Evolutionary conservation across 2,888 invertebrate genomes (phyloP).

Genomic region (Periphyllus acericola): DNA sequence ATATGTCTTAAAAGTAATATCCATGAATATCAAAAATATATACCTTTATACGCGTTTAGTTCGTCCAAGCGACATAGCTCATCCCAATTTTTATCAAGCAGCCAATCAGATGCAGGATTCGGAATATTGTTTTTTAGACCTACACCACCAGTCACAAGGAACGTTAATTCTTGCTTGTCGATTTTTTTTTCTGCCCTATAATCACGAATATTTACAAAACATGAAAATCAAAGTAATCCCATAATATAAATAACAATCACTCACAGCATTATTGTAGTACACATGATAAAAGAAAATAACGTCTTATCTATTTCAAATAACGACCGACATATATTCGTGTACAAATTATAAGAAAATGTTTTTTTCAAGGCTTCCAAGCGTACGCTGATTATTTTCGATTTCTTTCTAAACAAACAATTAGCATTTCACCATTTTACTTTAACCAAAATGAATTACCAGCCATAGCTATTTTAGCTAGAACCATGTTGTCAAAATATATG

Average conservation of each 20-base stretch:
- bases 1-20: not conserved
- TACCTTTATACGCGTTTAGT: constrained; percentile 70
- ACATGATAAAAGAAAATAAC: constrained; percentile 83
- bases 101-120: constrained; percentile 69
- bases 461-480: no score
- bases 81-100: constrained; percentile 81
- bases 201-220: not conserved
- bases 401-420: constrained; percentile 67
- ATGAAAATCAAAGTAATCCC: not conserved
- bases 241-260: constrained; percentile 63
- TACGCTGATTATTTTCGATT: constrained; percentile 77
- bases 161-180: constrained; percentile 69
- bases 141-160: constrained; percentile 70
- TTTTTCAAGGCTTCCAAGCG: constrained; percentile 77
- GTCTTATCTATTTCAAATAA: constrained; percentile 87
- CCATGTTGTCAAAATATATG: no score
- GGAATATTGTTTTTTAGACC: not conserved
- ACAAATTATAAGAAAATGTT: constrained; percentile 83
- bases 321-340: constrained; percentile 81
- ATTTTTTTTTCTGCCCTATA: constrained; percentile 62
- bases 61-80: constrained; percentile 78
- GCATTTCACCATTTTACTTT: not conserved
- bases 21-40: not conserved
- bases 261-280: constrained; percentile 75
- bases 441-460: not conserved